Base-by-base conservation (phyloP, 2,797 vertebrate species). In the Molossus alvarezi region DNA sequence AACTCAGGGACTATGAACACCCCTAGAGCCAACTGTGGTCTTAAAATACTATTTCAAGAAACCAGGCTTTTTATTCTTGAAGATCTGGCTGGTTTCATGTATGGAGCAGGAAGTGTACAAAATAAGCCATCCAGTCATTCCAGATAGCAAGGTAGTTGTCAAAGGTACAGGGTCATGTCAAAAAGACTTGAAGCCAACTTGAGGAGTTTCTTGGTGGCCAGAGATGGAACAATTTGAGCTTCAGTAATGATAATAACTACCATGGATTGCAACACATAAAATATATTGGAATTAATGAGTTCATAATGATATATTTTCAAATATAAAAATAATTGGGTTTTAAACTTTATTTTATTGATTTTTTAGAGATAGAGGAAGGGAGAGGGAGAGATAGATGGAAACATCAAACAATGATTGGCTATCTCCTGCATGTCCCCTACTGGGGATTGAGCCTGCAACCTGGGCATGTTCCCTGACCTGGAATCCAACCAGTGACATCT, bases 41-140 rank as follows among this genome's bases (percentile, higher is more conserved):
- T 92, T 82, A 67, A 80, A 84, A 90, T 55, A 69, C 10, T 53
- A 45, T 53, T 69, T 88, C 37, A 91, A 67, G n/a, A 76, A 91
- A 55, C 13, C 37, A 95, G 18, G 9, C 45, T 93, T 77, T 27
- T 69, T 82, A 15, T 71, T 91, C 18, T 84, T 57, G 9, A 67
- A 83, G 37, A 69, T 45, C 6, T 18, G 18, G 13, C 21, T 76
- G 29, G 67, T 84, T 88, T 90, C 29, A 69, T 20, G n/a, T 37
- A 2, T 27, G 14, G n/a, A 5, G 29, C 12, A 75, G 55, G 58
- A 84, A 73, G 45, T 55, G 6, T 57, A 41, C 7, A 86, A 71
- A 37, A 55, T 65, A 18, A 73, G 15, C 12, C 21, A 60, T 79
- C 33, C 37, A 83, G 14, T 72, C 25, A 51, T 55, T 91, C 55